These are phyloP conservation scores for Drosophila bocqueti DNA, from an alignment of 1,140 invertebrate genomes.

Conservation along the genomic window DNA sequence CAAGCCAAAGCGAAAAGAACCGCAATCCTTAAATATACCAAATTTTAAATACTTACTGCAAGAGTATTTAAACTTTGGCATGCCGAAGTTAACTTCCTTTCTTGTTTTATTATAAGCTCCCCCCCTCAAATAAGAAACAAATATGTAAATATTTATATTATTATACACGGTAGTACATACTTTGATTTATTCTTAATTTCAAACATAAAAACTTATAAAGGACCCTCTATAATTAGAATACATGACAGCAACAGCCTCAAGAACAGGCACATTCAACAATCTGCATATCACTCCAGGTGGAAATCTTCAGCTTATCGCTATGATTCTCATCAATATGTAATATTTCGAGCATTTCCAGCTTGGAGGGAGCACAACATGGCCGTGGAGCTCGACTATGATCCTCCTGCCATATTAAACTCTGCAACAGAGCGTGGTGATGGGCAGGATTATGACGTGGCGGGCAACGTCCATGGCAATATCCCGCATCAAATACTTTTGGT, in stretches of 20 bases:
- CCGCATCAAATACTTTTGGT: constrained; percentile 90
- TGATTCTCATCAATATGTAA: constrained; percentile 89
- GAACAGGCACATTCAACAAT: constrained; percentile 91
- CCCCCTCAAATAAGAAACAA: neutral
- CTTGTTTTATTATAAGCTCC: too few species aligned
- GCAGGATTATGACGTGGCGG: constrained; percentile 89
- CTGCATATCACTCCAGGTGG: constrained; percentile 90
- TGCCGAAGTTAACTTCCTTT: too few species aligned
- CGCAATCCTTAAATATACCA: too few species aligned
- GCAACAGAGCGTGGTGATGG: constrained; percentile 90
- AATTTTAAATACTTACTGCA: too few species aligned
- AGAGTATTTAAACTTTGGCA: too few species aligned
- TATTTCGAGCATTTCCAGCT: constrained; percentile 89
- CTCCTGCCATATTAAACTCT: constrained; percentile 89
- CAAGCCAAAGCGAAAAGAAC: too few species aligned
- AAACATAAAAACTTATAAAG: neutral
- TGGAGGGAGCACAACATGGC: constrained; percentile 90
- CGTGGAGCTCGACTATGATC: constrained; percentile 87
- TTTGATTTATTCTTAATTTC: constrained; percentile 8
- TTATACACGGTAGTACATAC: neutral
- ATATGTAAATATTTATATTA: neutral
- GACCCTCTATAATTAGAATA: neutral
- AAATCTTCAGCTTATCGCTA: constrained; percentile 88
- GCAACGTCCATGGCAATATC: constrained; percentile 90
- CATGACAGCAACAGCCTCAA: constrained; percentile 63